Conservation (phyloP, 2,113 vertebrate species). For the Puffinus mauretanicus region DNA sequence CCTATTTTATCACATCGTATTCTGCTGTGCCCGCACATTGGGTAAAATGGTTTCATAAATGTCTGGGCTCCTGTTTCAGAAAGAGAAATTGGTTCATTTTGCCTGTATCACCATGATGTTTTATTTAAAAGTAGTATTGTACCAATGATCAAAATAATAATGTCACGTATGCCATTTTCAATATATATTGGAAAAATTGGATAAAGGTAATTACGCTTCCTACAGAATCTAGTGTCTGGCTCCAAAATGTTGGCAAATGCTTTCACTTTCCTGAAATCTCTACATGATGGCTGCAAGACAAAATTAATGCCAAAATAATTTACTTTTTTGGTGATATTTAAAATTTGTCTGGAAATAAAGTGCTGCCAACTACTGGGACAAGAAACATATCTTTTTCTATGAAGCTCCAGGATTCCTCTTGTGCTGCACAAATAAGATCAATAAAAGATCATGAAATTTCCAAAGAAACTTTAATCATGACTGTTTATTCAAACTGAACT, state of each 20-base stretch:
- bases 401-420: neutral
- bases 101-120: neutral
- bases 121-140: neutral
- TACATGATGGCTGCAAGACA: neutral
- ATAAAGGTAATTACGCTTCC: neutral
- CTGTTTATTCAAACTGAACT: neutral
- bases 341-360: neutral
- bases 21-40: neutral
- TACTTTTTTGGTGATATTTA: neutral
- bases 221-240: neutral
- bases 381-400: neutral
- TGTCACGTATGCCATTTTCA: neutral
- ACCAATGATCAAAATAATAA: neutral
- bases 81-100: neutral
- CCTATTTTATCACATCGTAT: neutral
- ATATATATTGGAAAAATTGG: neutral
- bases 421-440: neutral
- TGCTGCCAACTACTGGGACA: neutral
- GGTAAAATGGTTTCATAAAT: neutral
- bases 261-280: neutral
- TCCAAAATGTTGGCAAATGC: neutral
- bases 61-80: neutral
- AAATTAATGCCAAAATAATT: constrained; percentile 11
- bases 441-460: neutral
- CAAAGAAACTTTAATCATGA: neutral